phyloP scores from a whole-genome alignment of 2,888 invertebrate genomes.

The Melipona bicolor region DNA sequence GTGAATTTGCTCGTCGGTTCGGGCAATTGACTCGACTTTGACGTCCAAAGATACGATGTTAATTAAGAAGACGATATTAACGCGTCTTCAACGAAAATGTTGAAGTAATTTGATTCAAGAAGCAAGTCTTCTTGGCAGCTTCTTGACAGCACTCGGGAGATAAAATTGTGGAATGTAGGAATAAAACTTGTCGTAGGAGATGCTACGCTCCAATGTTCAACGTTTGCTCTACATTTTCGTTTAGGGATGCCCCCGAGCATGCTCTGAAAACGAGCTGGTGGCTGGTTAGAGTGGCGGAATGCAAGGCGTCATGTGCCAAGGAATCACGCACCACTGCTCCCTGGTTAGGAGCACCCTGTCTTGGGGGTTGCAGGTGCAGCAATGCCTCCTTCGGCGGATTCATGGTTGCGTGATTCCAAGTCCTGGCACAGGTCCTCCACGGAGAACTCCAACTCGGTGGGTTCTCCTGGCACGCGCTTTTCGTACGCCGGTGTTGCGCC shows the following conservation, averaged over 20 bases:
- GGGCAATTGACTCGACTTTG: slow-evolving; percentile 16
- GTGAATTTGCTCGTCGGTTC: slow-evolving; percentile 50
- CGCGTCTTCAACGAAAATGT: not conserved
- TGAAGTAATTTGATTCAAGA: no score
- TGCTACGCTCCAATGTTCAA: not conserved
- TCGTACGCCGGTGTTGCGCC: slow-evolving; percentile 66
- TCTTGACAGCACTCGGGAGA: not conserved
- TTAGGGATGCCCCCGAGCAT: not conserved
- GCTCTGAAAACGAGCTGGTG: not conserved
- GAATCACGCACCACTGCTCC: slow-evolving; percentile 80
- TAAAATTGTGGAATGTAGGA: not conserved
- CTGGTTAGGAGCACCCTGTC: slow-evolving; percentile 70
- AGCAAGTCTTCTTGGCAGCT: no score
- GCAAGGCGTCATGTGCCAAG: slow-evolving; percentile 75
- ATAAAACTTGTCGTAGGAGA: not conserved
- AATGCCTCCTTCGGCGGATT: slow-evolving; percentile 79
- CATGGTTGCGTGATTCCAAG: slow-evolving; percentile 83
- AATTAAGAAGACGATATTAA: slow-evolving; percentile 10
- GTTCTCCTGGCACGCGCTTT: slow-evolving; percentile 69
- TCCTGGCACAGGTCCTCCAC: slow-evolving; percentile 64
- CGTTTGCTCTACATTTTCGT: not conserved
- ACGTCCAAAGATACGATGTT: no score
- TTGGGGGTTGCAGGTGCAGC: slow-evolving; percentile 83
- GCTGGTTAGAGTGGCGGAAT: slow-evolving; percentile 26
- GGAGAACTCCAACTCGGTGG: slow-evolving; percentile 53